Conservation (phyloP, 2,113 vertebrate species). For the Colaptes auratus region DNA sequence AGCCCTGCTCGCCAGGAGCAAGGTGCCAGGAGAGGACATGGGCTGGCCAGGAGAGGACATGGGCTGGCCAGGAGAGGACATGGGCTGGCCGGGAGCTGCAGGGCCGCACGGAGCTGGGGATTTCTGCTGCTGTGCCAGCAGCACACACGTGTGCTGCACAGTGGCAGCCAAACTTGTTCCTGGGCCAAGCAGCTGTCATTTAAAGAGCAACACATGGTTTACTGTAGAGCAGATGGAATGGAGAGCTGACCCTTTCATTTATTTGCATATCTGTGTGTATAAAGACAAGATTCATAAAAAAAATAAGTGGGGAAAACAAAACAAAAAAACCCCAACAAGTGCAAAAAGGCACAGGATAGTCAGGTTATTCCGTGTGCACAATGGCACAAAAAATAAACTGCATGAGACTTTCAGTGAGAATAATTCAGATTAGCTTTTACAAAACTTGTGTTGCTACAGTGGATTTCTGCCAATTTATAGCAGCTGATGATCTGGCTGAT, state of each 20-base stretch:
- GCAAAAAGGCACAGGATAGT: not conserved
- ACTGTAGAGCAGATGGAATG: conserved; percentile 33
- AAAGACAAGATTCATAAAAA: not conserved
- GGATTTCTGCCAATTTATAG: conserved; percentile 54
- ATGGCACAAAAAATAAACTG: not conserved
- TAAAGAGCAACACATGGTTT: conserved; percentile 54
- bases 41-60: rapidly evolving
- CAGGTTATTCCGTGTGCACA: not conserved
- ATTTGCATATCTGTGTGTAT: not conserved
- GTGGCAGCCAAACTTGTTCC: conserved; percentile 17
- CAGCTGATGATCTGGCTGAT: conserved; percentile 66
- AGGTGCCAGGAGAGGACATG: not conserved
- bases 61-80: not conserved
- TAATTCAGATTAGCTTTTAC: conserved; percentile 42
- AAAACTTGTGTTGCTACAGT: conserved; percentile 11
- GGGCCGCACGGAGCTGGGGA: rapidly evolving
- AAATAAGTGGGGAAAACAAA: not conserved
- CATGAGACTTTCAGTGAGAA: not conserved
- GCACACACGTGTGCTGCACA: not conserved
- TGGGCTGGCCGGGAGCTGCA: rapidly evolving
- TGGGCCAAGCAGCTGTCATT: conserved; percentile 68
- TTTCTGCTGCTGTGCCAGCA: conserved; percentile 7
- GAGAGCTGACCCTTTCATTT: conserved; percentile 43
- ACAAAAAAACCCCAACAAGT: not conserved
- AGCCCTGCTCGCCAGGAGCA: rapidly evolving